Evolutionary conservation across 2,797 vertebrate species (phyloP).

Genomic region (Enteromius treurensis): DNA sequence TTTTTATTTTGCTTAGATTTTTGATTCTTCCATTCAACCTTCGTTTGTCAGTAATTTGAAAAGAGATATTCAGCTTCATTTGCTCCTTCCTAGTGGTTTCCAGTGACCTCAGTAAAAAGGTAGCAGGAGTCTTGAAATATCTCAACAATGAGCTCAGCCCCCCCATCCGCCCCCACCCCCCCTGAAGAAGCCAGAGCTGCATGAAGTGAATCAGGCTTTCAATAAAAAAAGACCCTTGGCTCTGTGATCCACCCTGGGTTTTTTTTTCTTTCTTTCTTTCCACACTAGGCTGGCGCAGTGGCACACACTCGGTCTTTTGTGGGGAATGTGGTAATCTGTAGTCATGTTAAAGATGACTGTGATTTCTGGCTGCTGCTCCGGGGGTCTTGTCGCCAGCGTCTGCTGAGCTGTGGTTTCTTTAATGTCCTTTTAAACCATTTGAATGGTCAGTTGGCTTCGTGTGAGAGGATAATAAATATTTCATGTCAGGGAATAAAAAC

Average conservation of each 20-base stretch:
- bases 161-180: neutral
- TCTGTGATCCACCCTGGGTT: constrained; percentile 54
- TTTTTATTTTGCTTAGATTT: neutral
- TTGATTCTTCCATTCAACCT: neutral
- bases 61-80: constrained; percentile 4
- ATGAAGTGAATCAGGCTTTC: constrained; percentile 29
- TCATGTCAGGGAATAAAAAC: constrained; percentile 79
- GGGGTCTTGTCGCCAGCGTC: constrained; percentile 61
- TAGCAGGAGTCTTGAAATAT: constrained; percentile 54
- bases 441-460: constrained; percentile 71
- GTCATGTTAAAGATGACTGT: constrained; percentile 71
- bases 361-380: constrained; percentile 62
- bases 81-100: constrained; percentile 6
- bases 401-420: constrained; percentile 61
- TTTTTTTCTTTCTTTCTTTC: constrained; percentile 16
- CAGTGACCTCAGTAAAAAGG: constrained; percentile 51
- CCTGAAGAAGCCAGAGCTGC: constrained; percentile 24
- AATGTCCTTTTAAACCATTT: constrained; percentile 71
- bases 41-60: neutral
- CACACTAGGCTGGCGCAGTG: constrained; percentile 39
- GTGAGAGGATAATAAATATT: constrained; percentile 78
- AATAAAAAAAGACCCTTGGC: constrained; percentile 31
- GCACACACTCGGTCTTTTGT: constrained; percentile 55
- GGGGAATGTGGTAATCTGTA: constrained; percentile 62
- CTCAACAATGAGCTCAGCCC: constrained; percentile 58